These are phyloP conservation scores for Coelopa pilipes DNA, from an alignment of 2,888 invertebrate species.

Conservation along the genomic window DNA sequence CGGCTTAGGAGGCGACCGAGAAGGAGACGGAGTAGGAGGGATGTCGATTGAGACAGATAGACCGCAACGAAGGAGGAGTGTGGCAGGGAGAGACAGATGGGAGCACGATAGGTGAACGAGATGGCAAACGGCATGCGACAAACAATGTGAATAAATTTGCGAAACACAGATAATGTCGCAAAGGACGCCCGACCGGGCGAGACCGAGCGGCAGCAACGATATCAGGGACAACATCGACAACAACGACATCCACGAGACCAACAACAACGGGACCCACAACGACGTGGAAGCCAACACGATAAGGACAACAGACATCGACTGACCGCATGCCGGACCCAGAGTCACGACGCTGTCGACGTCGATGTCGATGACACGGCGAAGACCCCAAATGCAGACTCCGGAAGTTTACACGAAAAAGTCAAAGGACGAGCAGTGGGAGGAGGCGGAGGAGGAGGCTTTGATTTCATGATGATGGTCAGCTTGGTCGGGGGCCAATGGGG, in stretches of 20 bases:
- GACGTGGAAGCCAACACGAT: too few species aligned
- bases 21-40: not conserved
- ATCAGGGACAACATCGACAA: not conserved
- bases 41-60: not conserved
- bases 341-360: too few species aligned
- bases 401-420: constrained; percentile 6
- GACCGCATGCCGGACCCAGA: too few species aligned
- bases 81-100: not conserved
- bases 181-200: not conserved
- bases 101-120: not conserved
- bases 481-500: too few species aligned
- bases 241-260: not conserved
- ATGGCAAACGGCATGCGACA: constrained; percentile 25
- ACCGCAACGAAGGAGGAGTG: not conserved
- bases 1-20: constrained; percentile 28
- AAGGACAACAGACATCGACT: too few species aligned
- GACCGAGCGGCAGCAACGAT: not conserved
- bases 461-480: too few species aligned
- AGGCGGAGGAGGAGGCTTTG: too few species aligned
- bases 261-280: too few species aligned
- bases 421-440: not conserved
- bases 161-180: constrained; percentile 17
- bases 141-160: constrained; percentile 33
- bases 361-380: too few species aligned
- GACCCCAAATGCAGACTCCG: too few species aligned